These are phyloP conservation scores for Zaprionus vittiger DNA, from an alignment of 1,140 invertebrate species.

Conservation along the genomic window DNA sequence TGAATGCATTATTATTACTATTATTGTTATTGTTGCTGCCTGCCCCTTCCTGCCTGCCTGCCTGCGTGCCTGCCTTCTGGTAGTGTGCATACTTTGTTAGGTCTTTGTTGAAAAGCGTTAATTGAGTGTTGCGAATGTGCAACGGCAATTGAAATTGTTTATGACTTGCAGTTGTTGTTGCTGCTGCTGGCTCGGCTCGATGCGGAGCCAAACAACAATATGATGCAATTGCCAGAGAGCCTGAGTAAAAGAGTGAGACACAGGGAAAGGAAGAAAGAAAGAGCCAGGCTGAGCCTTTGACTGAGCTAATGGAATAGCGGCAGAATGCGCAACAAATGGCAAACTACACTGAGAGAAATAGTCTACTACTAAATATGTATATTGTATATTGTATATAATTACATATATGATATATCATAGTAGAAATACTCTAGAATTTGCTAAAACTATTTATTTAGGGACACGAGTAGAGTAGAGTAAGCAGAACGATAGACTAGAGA, in stretches of 20 bases:
- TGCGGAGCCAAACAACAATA: constrained; percentile 52
- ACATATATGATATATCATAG: background rate
- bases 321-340: constrained; percentile 17
- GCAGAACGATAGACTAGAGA: no score
- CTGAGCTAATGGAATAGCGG: constrained; percentile 52
- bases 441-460: no score
- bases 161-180: constrained; percentile 75
- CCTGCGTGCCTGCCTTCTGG: constrained; percentile 18
- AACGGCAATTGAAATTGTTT: constrained; percentile 82
- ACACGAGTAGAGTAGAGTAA: no score
- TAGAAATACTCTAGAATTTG: background rate
- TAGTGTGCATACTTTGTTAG: constrained; percentile 52
- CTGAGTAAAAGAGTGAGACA: background rate
- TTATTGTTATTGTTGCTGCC: constrained; percentile 59
- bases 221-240: constrained; percentile 57
- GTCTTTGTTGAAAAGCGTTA: constrained; percentile 80
- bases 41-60: background rate
- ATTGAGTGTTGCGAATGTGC: constrained; percentile 83
- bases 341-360: background rate
- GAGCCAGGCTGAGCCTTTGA: background rate
- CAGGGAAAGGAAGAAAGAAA: background rate
- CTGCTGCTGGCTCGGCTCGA: constrained; percentile 7
- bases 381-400: background rate
- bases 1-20: constrained; percentile 82
- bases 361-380: background rate